A percentile compares a stretch with the other conserved stretches of the same genome.
phyloP scores from a whole-genome alignment of 2,888 invertebrate species.

The Caenorhabditis sulstoni region DNA sequence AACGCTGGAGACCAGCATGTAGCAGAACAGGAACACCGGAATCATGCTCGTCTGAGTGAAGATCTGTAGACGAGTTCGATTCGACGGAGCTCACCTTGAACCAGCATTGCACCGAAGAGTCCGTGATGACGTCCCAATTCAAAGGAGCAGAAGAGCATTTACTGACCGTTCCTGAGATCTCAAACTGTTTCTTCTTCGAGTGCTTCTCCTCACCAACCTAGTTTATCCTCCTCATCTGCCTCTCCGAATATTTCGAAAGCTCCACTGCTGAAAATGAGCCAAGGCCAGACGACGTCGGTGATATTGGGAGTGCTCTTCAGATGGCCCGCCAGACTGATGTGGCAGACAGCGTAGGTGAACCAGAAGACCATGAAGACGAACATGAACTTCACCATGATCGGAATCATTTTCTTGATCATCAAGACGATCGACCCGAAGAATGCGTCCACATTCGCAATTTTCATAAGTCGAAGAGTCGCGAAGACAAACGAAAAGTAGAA shows the following conservation, averaged over 20 bases:
- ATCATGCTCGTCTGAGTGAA: conserved; percentile 62
- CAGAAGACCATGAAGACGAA: conserved; percentile 69
- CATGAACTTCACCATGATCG: conserved; percentile 66
- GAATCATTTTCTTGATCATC: conserved; percentile 67
- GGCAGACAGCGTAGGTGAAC: conserved; percentile 66
- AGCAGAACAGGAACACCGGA: conserved; percentile 66
- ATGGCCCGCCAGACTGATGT: conserved; percentile 65
- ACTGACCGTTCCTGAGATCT: conserved; percentile 43
- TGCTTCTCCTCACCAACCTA: conserved; percentile 22
- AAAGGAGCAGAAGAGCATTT: conserved; percentile 58
- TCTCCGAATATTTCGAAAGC: conserved; percentile 72
- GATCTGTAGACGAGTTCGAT: background rate
- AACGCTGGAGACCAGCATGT: conserved; percentile 67
- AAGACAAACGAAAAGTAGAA: conserved; percentile 68
- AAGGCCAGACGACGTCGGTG: conserved; percentile 62
- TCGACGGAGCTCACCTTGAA: conserved; percentile 51
- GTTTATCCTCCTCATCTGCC: conserved; percentile 62
- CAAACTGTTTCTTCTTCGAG: background rate
- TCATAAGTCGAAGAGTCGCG: conserved; percentile 64
- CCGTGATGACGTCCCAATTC: conserved; percentile 58
- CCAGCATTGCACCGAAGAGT: conserved; percentile 65
- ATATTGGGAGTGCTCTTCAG: conserved; percentile 61
- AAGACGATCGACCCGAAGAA: conserved; percentile 68
- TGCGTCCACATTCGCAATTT: conserved; percentile 65
- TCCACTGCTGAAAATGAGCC: conserved; percentile 67